Evolutionary conservation across 2,888 invertebrate species (phyloP), one percentile per base, ranked within the genome.

Genomic region (Dicyrtoma fusca): DNA sequence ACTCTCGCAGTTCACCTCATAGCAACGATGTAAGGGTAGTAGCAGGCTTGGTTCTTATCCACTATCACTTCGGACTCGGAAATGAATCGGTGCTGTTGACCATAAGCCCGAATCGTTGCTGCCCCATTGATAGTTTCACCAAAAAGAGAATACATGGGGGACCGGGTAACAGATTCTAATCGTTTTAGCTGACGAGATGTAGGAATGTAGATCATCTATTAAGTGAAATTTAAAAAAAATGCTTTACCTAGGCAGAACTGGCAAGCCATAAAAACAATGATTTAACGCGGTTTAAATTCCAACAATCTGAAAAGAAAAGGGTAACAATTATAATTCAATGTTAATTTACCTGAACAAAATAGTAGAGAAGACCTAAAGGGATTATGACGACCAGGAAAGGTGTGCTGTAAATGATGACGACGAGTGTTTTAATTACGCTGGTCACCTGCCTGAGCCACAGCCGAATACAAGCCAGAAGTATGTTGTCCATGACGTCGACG

Each of bases 401-500:
- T 64, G 95, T 95, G 78, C 94, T 92, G 81, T 88, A 88, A 85
- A 92, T 91, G 85, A 96, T 94, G 76, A 95, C 92, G 83, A 91
- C 89, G 80, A 95, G 84, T 25, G 93, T 95, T 69, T 93, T 93
- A 81, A 94, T 83, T 57, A 95, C 83, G n/a, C 82, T n/a, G n/a
- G n/a, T n/a, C n/a, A n/a, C n/a, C n/a, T n/a, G n/a, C n/a, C n/a
- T n/a, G 5, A 73, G 11, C 49, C 69, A 71, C 19, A 71, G 72
- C n/a, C 76, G 68, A 17, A 79, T 47, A 25, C 75, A 71, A 0
- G 26, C 23, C 1, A 77, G 76, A 0, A 79, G 49, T 1, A 64
- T 14, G 34, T 73, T 74, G 69, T 82, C 82, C 57, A 81, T 63
- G 1, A 76, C 75, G 59, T 82, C 81, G 0, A 82, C 77, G 1